Percentiles rank a stretch among this genome's conserved stretches.
Conservation (phyloP, 1,140 invertebrate genomes). For the Spodoptera litura region DNA sequence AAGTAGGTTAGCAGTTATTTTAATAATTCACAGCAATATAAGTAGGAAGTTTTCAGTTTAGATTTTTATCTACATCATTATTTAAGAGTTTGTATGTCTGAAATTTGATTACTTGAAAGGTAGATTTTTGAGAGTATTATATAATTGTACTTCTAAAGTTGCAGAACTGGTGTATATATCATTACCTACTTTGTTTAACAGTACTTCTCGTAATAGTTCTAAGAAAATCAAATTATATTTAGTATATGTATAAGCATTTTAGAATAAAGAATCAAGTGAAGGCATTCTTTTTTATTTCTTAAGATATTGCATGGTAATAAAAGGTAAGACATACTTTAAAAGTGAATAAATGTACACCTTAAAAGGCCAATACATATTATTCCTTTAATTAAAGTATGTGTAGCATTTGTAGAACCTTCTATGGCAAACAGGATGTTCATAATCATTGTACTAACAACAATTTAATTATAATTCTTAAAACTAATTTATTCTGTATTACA, state of each 20-base stretch:
- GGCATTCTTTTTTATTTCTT: too few relatives aligned
- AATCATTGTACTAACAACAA: neutral
- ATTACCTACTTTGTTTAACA: neutral
- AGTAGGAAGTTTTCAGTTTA: slow-evolving; percentile 6
- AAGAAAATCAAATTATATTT: neutral
- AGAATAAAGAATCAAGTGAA: too few relatives aligned
- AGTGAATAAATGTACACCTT: too few relatives aligned
- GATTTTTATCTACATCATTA: neutral
- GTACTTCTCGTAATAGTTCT: slow-evolving; percentile 19
- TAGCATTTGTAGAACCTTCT: neutral
- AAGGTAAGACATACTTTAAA: too few relatives aligned
- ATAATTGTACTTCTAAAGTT: too few relatives aligned
- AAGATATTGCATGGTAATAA: too few relatives aligned
- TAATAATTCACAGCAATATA: neutral
- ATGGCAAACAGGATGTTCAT: slow-evolving; percentile 6
- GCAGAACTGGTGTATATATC: too few relatives aligned
- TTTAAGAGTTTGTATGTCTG: neutral
- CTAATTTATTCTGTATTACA: neutral
- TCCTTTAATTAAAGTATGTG: neutral
- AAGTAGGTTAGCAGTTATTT: slow-evolving; percentile 18
- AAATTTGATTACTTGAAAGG: too few relatives aligned
- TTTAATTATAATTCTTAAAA: neutral
- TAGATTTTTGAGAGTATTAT: too few relatives aligned
- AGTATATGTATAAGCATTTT: too few relatives aligned
- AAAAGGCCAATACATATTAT: too few relatives aligned